Percentiles rank a stretch among this genome's conserved stretches.
phyloP scores from a whole-genome alignment of 2,888 invertebrate species.

The Agrilus cyanescens region DNA sequence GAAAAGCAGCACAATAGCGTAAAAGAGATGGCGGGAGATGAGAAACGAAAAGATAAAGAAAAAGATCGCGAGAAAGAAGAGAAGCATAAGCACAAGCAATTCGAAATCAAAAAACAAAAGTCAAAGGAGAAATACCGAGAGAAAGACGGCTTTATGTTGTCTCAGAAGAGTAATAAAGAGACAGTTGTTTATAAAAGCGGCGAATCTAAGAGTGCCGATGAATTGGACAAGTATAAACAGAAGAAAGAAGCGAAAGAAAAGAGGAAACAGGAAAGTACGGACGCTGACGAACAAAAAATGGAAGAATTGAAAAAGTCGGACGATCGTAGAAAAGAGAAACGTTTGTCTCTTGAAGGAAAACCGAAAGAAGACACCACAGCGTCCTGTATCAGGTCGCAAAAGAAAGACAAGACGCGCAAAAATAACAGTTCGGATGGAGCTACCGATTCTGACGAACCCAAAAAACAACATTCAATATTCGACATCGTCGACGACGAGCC shows the following conservation, averaged over 20 bases:
- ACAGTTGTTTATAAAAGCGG: constrained; percentile 45
- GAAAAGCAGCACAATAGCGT: constrained; percentile 44
- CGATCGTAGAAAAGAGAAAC: constrained; percentile 38
- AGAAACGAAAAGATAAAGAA: constrained; percentile 32
- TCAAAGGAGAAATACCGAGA: constrained; percentile 27
- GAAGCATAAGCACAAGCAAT: constrained; percentile 19
- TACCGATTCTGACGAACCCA: constrained; percentile 70
- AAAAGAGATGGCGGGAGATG: constrained; percentile 37
- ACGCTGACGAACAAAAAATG: constrained; percentile 29
- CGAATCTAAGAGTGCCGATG: constrained; percentile 43
- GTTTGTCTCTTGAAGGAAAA: constrained; percentile 41
- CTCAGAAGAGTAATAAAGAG: constrained; percentile 38
- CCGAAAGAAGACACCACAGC: constrained; percentile 36
- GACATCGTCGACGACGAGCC: constrained; percentile 83
- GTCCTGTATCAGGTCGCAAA: constrained; percentile 19
- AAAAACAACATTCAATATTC: constrained; percentile 76
- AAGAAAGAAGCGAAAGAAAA: constrained; percentile 46
- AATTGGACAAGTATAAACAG: constrained; percentile 45
- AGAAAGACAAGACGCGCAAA: constrained; percentile 31
- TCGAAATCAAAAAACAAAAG: constrained; percentile 28
- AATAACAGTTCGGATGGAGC: constrained; percentile 50
- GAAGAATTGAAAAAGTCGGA: constrained; percentile 19
- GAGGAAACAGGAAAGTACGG: constrained; percentile 38
- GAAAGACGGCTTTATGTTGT: constrained; percentile 26
- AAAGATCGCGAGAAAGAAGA: constrained; percentile 29